Evolutionary conservation across 2,113 vertebrate genomes (phyloP), one percentile per base, ranked within the genome.

Genomic region (Tragelaphus imberbis): DNA sequence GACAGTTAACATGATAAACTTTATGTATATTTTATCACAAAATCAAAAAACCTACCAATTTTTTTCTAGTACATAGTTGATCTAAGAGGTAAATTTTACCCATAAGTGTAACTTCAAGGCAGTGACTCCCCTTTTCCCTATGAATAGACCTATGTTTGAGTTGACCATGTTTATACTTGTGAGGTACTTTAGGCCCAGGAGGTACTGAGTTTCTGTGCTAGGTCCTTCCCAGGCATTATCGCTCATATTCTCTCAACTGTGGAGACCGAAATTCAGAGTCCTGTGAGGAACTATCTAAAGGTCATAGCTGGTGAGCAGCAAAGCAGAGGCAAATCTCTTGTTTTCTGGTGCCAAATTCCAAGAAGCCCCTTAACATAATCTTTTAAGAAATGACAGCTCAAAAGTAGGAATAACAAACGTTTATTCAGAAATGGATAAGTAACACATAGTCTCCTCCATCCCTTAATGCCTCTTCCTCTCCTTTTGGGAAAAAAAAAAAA

Each of bases 371-470:
- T 13, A n/a, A 68, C 65, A 36, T n/a, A 53, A 75, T 12, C 58
- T 87, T 84, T 47, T 13, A 90, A 98, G 53, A 95, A 93, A 90
- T 12, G 33, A 91, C 51, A 75, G 51, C 84, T 91, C 94, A 95
- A 95, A 90, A 90, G 93, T 99, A 98, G 88, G 98, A 99, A 98
- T 99, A 98, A 98, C 98, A 99, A 99, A 99, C 2, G 58, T 99
- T 99, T 99, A 99, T 99, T 99, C 98, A 98, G 98, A 99, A 99
- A 99, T 96, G 97, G 95, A 1, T 96, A 97, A 97, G 44, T 97
- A 98, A 98, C 97, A 99, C 97, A 98, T 59, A 97, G 97, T 96
- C 55, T 97, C 98, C 91, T 98, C 96, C 93, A 81, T 86, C 86
- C 84, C 40, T 56, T 63, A 65, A 90, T 33, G 90, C 91, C 53